Base-by-base conservation (phyloP, 2,888 invertebrate genomes). In the Cistogaster globosa region DNA sequence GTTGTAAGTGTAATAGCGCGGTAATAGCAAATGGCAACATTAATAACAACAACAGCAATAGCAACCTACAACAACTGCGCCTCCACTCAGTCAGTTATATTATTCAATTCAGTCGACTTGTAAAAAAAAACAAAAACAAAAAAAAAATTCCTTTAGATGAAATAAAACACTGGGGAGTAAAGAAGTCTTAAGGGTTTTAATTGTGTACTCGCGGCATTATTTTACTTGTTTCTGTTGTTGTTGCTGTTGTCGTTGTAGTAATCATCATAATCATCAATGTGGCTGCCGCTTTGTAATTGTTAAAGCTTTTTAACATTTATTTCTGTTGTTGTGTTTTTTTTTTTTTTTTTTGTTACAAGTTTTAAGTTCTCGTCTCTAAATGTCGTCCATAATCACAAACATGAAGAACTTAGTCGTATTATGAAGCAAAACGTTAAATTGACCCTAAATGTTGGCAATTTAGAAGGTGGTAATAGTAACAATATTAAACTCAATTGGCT, bases 371-470 rank as follows among this genome's bases (percentile, higher is more conserved):
- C 62, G 78, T 78, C 65, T 78, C 78, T 48, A 78, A 82, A 78
- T 85, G 78, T 78, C 81, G 78, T 65, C 82, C 67, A 78, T 82
- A 85, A 85, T 78, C 78, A 53, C 58, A 78, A 65, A 74, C 82
- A 69, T 62, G 63, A 11, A 45, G 60, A 78, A 74, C 32, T 48
- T 53, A 38, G 68, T 75, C 69, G 81, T 69, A 82, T 42, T 42
- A 11, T 85, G 78, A 85, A 55, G 82, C 85, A 82, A 78, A 85
- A 85, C 85, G 82, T 85, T 85, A 85, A 85, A 85, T 85, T 85
- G 85, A 85, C 85, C 85, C 82, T 85, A 85, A 85, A 85, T 82
- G 85, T 71, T 82, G 75, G 85, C 85, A 85, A 78, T 85, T 85
- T 85, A 85, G 78, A 78, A 85, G 85, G 85, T 85, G 84, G 84